A percentile compares a stretch with the other conserved stretches of the same genome.
These are phyloP conservation scores for Seira sanloemensis DNA, from an alignment of 2,888 invertebrate species.

Conservation along the genomic window DNA sequence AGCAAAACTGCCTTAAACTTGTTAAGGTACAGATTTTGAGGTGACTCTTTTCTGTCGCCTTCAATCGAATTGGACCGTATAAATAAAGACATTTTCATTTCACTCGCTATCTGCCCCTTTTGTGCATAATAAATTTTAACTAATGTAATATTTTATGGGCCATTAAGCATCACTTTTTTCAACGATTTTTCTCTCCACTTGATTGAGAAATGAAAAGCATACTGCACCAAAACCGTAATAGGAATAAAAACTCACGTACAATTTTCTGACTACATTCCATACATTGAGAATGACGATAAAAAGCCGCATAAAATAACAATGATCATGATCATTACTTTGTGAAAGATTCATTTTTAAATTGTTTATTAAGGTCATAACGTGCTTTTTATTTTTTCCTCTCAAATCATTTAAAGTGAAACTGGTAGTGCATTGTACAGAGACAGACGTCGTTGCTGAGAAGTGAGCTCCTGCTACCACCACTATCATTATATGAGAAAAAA, in stretches of 20 bases:
- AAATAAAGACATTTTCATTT: conserved; percentile 30
- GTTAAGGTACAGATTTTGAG: too few species aligned
- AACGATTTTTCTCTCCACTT: too few species aligned
- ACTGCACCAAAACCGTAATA: not conserved
- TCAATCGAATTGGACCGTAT: conserved; percentile 19
- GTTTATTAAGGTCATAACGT: not conserved
- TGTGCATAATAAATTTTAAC: conserved; percentile 46
- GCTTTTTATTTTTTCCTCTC: not conserved
- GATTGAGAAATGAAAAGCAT: conserved; percentile 41
- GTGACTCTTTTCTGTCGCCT: too few species aligned
- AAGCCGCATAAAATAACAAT: not conserved
- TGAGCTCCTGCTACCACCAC: too few species aligned
- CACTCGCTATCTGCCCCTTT: conserved; percentile 3
- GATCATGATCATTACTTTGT: not conserved
- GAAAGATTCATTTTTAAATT: not conserved
- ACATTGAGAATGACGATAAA: not conserved
- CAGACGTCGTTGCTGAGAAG: not conserved
- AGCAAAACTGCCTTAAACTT: too few species aligned
- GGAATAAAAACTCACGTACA: not conserved
- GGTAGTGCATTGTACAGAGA: not conserved
- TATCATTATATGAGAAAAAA: not conserved
- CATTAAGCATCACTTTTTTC: conserved; percentile 37
- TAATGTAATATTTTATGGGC: conserved; percentile 52
- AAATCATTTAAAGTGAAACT: not conserved
- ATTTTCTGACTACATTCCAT: not conserved